These are phyloP conservation scores for Sternarchorhynchus goeldii DNA, from an alignment of 2,797 vertebrate species.

Conservation along the genomic window DNA sequence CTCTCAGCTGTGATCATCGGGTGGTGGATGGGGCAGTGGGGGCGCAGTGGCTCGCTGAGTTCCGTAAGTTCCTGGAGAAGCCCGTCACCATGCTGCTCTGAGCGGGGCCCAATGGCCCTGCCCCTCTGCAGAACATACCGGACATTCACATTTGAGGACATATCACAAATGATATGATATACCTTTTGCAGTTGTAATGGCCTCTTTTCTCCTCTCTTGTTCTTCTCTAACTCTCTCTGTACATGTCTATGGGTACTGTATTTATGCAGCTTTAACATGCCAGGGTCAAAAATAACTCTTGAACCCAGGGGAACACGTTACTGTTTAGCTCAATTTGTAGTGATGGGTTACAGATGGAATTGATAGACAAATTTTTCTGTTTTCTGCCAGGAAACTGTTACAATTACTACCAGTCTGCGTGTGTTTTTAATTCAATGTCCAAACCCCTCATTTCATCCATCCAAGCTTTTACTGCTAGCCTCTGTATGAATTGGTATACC, in stretches of 20 bases:
- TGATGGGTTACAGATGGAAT: slow-evolving; percentile 17
- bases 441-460: neutral
- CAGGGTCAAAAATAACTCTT: slow-evolving; percentile 26
- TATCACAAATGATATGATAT: slow-evolving; percentile 43
- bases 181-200: slow-evolving; percentile 19
- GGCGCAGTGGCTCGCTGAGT: slow-evolving; percentile 97
- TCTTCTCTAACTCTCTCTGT: slow-evolving; percentile 2
- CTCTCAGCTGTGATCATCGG: slow-evolving; percentile 95
- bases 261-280: slow-evolving; percentile 31
- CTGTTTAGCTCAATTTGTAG: slow-evolving; percentile 37
- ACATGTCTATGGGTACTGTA: slow-evolving; percentile 18
- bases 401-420: slow-evolving; percentile 24
- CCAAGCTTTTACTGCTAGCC: slow-evolving; percentile 1
- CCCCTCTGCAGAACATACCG: slow-evolving; percentile 12
- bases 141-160: slow-evolving; percentile 43
- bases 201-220: neutral
- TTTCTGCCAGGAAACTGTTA: slow-evolving; percentile 31
- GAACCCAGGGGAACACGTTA: slow-evolving; percentile 21
- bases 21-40: slow-evolving; percentile 97
- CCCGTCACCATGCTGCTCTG: slow-evolving; percentile 93
- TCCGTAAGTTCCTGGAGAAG: slow-evolving; percentile 94
- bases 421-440: slow-evolving; percentile 30
- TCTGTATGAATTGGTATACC: slow-evolving; percentile 16
- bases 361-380: slow-evolving; percentile 24
- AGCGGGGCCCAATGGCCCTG: slow-evolving; percentile 48